These are phyloP conservation scores for Eupristina koningsbergeri DNA, from an alignment of 1,140 invertebrate genomes.

Conservation along the genomic window DNA sequence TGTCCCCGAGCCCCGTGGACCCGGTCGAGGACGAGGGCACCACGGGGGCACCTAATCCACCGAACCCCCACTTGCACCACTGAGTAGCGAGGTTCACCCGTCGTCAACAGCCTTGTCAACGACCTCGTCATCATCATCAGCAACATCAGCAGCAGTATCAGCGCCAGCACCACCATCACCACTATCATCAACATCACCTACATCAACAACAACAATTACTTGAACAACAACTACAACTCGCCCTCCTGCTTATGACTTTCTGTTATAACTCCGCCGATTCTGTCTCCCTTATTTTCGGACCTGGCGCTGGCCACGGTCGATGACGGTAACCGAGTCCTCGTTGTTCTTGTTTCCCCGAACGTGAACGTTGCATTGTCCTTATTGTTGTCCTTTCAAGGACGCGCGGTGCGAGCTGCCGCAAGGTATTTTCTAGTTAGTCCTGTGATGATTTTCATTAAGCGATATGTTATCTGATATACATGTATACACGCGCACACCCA, in stretches of 20 bases:
- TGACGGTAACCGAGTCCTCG: conserved; percentile 27
- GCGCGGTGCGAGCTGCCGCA: conserved; percentile 56
- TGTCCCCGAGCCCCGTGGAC: conserved; percentile 87
- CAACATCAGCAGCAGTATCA: background rate
- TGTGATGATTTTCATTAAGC: conserved; percentile 72
- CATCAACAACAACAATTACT: background rate
- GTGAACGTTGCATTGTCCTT: conserved; percentile 42
- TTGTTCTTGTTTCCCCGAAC: conserved; percentile 43
- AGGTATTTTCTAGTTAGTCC: conserved; percentile 73
- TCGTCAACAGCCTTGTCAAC: background rate
- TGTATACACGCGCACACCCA: background rate
- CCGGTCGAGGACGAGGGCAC: conserved; percentile 81
- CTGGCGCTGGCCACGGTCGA: conserved; percentile 3
- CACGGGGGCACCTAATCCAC: conserved; percentile 38
- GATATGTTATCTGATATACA: background rate
- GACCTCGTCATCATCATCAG: background rate
- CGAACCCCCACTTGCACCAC: conserved; percentile 45
- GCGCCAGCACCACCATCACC: background rate
- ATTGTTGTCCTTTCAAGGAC: conserved; percentile 34
- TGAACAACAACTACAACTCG: background rate
- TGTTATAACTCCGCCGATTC: conserved; percentile 26
- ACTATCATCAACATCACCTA: background rate
- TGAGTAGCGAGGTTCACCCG: conserved; percentile 38
- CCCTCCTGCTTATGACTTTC: conserved; percentile 5
- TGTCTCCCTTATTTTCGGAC: background rate